phyloP scores from a whole-genome alignment of 2,113 vertebrate species.

The Neogobius melanostomus region DNA sequence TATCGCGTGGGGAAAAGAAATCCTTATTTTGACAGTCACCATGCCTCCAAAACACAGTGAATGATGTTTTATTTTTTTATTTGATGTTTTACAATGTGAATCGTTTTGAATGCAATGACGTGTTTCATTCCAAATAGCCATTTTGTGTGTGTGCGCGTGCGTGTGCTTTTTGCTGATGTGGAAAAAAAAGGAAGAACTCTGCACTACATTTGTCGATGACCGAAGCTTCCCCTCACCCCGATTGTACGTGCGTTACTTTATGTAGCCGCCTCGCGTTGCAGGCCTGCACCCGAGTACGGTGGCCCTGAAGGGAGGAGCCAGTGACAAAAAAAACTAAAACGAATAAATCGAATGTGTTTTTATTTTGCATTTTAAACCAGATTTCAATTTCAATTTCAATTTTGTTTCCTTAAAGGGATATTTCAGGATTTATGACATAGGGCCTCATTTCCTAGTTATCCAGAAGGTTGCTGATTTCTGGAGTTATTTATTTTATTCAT shows the following conservation, averaged over 20 bases:
- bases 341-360: neutral
- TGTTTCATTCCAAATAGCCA: constrained; percentile 73
- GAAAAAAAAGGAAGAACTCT: constrained; percentile 49
- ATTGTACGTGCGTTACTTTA: constrained; percentile 66
- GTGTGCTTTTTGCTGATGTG: neutral
- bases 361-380: neutral
- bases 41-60: constrained; percentile 53
- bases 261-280: constrained; percentile 56
- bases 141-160: constrained; percentile 59
- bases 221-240: constrained; percentile 53
- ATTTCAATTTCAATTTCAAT: neutral
- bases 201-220: constrained; percentile 74
- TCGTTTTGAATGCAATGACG: constrained; percentile 53
- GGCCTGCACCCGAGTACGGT: constrained; percentile 20
- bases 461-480: no score
- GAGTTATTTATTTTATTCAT: no score
- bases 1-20: constrained; percentile 29
- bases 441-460: no score
- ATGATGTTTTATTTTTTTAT: constrained; percentile 55
- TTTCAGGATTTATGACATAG: no score
- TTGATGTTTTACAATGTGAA: constrained; percentile 75
- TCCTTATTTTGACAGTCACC: constrained; percentile 57
- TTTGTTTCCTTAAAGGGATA: neutral
- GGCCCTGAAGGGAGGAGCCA: constrained; percentile 33
- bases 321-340: neutral